These are phyloP conservation scores for Drosophila chauvacae DNA, from an alignment of 1,140 invertebrate species.

Conservation along the genomic window DNA sequence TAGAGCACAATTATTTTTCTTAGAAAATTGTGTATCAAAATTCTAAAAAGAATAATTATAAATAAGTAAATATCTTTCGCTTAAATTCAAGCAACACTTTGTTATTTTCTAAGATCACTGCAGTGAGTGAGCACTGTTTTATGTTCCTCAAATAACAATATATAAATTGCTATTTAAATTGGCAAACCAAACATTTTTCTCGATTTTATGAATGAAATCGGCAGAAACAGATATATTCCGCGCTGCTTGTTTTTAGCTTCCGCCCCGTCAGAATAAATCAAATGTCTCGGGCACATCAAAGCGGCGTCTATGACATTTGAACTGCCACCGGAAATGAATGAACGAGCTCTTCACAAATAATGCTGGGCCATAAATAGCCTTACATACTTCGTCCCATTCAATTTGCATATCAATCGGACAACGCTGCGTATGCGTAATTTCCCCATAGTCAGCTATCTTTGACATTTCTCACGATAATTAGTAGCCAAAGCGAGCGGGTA, in stretches of 20 bases:
- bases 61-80: not conserved
- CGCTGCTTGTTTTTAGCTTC: slow-evolving; percentile 55
- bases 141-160: not conserved
- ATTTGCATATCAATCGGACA: slow-evolving; percentile 25
- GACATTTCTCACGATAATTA: slow-evolving; percentile 78
- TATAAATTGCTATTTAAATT: slow-evolving; percentile 11
- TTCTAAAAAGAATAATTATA: too few relatives aligned
- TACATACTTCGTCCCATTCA: slow-evolving; percentile 9
- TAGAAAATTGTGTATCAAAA: too few relatives aligned
- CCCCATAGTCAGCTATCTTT: slow-evolving; percentile 14
- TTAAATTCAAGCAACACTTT: not conserved
- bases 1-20: too few relatives aligned
- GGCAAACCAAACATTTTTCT: slow-evolving; percentile 14
- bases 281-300: slow-evolving; percentile 64
- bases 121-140: not conserved
- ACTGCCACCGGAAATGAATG: slow-evolving; percentile 62
- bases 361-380: slow-evolving; percentile 45
- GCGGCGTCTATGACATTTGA: slow-evolving; percentile 61
- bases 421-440: slow-evolving; percentile 67
- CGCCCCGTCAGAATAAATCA: slow-evolving; percentile 63
- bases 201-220: slow-evolving; percentile 66
- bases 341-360: slow-evolving; percentile 22
- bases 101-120: accelerated
- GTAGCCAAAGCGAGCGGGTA: slow-evolving; percentile 22
- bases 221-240: slow-evolving; percentile 31